Base-by-base conservation (phyloP, 2,113 vertebrate species). In the Apaloderma vittatum region DNA sequence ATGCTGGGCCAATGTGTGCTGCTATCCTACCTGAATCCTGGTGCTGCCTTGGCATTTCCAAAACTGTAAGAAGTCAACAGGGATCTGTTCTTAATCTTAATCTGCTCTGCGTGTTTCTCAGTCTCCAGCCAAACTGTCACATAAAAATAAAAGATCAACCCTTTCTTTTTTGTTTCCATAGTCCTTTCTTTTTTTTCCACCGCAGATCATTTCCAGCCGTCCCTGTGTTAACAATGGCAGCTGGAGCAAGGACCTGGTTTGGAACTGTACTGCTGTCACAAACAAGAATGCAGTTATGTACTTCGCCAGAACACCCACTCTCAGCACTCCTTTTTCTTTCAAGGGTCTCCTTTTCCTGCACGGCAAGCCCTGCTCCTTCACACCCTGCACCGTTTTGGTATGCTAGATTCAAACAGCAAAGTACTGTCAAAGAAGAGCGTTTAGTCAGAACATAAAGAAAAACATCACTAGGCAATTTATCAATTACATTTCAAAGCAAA, bases 401-500 rank as follows among this genome's bases (percentile, higher is more conserved):
- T 21, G 12, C 14, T 49, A 40, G 26, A n/a, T 61, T 86, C 59
- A 66, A 89, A 89, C 36, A 66, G 12, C 22, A 90, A 63, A 86
- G 45, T 24, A 11, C 30, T 48, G 16, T 48, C 40, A 90, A 20
- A 87, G 37, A 46, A 7, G 6, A 34, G 32, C 1, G 0, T 72
- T 87, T 72, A 45, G 52, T 48, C 4, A 5, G 22, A 61, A 6
- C 30, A 57, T 1, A 1, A 23, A 71, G 27, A 24, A 77, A 85
- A 88, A 62, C 34, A 15, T 5, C 78, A 40, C 18, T 5, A 19
- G 49, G 24, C 12, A 61, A 82, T 78, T 82, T 82, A 57, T 75
- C 68, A 67, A 51, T 22, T 75, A 37, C 5, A 49, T 95, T 91
- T 70, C 45, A 75, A 94, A 65, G n/a, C 18, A 71, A 40, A 93